phyloP scores from a whole-genome alignment of 2,113 vertebrate species.

The Alaudala cheleensis region DNA sequence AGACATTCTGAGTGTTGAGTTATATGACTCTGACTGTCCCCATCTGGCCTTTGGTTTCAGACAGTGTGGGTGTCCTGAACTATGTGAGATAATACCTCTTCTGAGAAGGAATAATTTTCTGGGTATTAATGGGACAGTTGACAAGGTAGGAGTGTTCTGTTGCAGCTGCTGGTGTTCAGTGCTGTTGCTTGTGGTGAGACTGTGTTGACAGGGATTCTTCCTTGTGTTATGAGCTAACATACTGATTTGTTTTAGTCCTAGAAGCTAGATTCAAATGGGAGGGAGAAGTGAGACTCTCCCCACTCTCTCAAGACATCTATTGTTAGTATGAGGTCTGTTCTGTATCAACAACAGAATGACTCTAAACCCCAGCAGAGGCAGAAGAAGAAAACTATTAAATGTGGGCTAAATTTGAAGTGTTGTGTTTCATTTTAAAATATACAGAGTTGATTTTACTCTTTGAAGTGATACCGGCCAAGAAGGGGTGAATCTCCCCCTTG shows the following conservation, averaged over 20 bases:
- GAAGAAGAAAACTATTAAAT: not conserved
- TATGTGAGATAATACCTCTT: not conserved
- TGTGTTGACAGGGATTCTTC: not conserved
- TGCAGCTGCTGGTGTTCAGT: not conserved
- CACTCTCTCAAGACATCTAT: not conserved
- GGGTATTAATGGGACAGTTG: not conserved
- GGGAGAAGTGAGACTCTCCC: not conserved
- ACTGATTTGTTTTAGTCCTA: not conserved
- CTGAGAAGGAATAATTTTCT: not conserved
- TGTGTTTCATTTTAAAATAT: not conserved
- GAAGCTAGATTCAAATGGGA: not conserved
- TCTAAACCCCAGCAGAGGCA: not conserved
- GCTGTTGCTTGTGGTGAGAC: not conserved
- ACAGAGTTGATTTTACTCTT: not conserved
- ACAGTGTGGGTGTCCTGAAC: not conserved
- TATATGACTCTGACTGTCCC: not conserved
- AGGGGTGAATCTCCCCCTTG: not conserved
- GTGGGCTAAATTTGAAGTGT: not conserved
- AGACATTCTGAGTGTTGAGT: not conserved
- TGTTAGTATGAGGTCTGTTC: constrained; percentile 36
- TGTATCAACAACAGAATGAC: not conserved
- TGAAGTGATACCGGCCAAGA: not conserved
- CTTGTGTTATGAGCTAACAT: not conserved
- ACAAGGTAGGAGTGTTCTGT: not conserved
- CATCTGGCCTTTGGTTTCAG: not conserved